These are phyloP conservation scores for Catamblyrhynchus diadema DNA, from an alignment of 2,797 vertebrate species.

Conservation along the genomic window DNA sequence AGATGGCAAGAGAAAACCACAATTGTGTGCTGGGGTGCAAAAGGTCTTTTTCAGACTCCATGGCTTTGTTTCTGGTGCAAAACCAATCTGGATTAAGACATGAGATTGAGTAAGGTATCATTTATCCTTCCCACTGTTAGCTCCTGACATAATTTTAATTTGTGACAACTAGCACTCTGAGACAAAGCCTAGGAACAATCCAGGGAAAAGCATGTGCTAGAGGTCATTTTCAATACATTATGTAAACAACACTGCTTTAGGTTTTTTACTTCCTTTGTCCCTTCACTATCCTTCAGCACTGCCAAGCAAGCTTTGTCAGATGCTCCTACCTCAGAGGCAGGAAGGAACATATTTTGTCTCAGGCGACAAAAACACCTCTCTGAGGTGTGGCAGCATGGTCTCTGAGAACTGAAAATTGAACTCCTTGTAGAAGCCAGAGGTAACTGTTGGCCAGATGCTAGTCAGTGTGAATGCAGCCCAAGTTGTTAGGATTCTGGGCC, in stretches of 20 bases:
- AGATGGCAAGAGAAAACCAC: neutral
- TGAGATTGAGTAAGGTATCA: neutral
- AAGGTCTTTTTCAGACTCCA: neutral
- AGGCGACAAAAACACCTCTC: neutral
- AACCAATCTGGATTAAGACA: neutral
- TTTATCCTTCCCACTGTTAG: neutral
- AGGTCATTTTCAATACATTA: neutral
- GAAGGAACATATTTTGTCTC: neutral
- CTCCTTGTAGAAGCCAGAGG: rapidly evolving
- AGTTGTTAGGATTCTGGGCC: neutral
- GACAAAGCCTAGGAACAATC: neutral
- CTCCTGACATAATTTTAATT: neutral
- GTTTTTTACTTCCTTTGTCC: neutral
- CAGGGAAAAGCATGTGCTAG: neutral
- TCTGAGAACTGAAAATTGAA: neutral
- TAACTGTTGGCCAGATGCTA: neutral
- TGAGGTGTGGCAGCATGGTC: neutral
- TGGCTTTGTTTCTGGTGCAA: neutral
- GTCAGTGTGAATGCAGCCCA: neutral
- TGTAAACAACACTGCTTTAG: rapidly evolving
- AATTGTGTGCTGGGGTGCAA: neutral
- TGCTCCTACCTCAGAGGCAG: neutral
- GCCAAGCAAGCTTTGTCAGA: neutral
- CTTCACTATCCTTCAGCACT: neutral
- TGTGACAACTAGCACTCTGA: neutral